Base-by-base conservation (phyloP, 2,888 invertebrate species). In the Phania funesta region DNA sequence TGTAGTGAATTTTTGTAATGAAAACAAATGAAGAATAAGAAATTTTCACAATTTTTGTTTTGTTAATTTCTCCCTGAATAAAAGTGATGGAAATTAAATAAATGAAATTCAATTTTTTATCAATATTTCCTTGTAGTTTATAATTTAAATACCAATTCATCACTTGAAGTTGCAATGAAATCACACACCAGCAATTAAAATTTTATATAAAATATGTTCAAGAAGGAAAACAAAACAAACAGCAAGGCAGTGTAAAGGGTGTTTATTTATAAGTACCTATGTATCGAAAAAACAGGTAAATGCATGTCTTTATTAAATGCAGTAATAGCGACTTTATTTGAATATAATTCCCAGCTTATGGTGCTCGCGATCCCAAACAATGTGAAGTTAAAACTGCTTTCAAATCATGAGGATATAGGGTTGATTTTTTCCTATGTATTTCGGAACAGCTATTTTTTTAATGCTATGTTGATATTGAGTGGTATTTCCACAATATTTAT, bases 161-260 rank as follows among this genome's bases (percentile, higher is more conserved):
- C 67, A 81, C 62, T 81, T 77, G 56, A 77, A 68, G 60, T 62
- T 67, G 54, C 56, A 71, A 48, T 5, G 32, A 9, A 29, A 38
- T 26, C 13, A 22, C 13, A 71, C 60, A 50, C 46, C 44, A 48
- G 58, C 71, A 83, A 83, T 80, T 76, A 68, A 83, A 73, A 73
- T 54, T 67, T 67, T 62, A 79, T 68, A 56, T 62, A 48, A 62
- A 70, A 68, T 62, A 60, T 62, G 41, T n/a, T n/a, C n/a, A n/a
- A n/a, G n/a, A n/a, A 16, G 2, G 13, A 6, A n/a, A n/a, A n/a
- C 13, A 44, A 44, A 44, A 44, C 0, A 44, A 7, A 44, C 13
- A 16, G 18, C 41, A 16, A 44, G 41, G 41, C 41, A 44, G 46
- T 20, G 44, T 1, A 9, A n/a, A n/a, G n/a, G n/a, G n/a, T n/a